phyloP scores from a whole-genome alignment of 2,113 vertebrate genomes.

The Tetrax tetrax region DNA sequence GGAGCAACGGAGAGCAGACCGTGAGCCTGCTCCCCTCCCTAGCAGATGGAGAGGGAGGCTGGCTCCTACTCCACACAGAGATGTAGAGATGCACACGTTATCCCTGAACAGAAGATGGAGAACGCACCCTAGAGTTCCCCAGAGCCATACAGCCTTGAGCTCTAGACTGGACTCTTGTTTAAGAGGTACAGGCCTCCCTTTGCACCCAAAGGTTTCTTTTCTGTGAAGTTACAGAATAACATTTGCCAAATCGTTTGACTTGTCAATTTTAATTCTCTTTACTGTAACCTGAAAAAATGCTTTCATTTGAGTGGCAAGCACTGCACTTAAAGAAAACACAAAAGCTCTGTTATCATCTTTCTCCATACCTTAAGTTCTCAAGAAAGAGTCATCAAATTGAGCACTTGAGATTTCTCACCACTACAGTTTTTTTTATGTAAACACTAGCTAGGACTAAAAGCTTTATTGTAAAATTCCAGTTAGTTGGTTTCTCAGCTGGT shows the following conservation, averaged over 20 bases:
- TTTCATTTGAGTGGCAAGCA: not conserved
- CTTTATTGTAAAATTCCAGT: not conserved
- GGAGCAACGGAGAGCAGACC: fast-evolving
- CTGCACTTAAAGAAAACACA: not conserved
- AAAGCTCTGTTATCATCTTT: not conserved
- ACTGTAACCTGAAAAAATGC: not conserved
- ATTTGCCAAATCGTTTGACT: not conserved
- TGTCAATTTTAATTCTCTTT: not conserved
- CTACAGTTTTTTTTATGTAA: not conserved
- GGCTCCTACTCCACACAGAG: not conserved
- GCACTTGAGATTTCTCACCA: not conserved
- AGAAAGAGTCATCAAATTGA: not conserved
- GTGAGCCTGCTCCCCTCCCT: not conserved
- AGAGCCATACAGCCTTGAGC: fast-evolving
- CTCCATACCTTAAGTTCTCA: not conserved
- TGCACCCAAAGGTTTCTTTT: not conserved
- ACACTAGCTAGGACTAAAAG: not conserved
- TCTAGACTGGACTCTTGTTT: not conserved
- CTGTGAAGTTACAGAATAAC: not conserved
- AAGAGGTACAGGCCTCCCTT: not conserved
- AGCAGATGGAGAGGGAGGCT: not conserved
- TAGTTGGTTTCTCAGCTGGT: not conserved
- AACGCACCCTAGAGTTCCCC: not conserved
- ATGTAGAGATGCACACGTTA: not conserved
- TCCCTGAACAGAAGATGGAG: not conserved